These are phyloP conservation scores for Coelopa pilipes DNA, from an alignment of 2,888 invertebrate genomes.

Conservation along the genomic window DNA sequence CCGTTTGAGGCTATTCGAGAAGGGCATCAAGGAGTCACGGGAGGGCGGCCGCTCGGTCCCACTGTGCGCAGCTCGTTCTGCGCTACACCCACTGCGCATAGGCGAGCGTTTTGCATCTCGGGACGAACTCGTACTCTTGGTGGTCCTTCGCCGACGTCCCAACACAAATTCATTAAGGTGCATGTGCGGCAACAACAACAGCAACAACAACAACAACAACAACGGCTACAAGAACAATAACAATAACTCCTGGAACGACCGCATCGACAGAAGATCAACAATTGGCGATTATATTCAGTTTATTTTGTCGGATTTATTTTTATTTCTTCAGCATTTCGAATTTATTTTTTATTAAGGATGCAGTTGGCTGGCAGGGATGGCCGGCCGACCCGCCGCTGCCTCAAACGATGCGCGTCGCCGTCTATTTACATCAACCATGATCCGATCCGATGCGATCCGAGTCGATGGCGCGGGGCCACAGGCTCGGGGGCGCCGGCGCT, in stretches of 20 bases:
- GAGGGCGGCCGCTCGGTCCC: not conserved
- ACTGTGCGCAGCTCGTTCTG: slow-evolving; percentile 14
- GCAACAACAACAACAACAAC: slow-evolving; percentile 5
- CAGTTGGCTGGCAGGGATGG: too few relatives aligned
- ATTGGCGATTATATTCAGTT: slow-evolving; percentile 25
- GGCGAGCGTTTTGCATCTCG: slow-evolving; percentile 21
- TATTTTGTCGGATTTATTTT: slow-evolving; percentile 4
- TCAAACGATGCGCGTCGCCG: slow-evolving; percentile 10
- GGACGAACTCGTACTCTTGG: slow-evolving; percentile 28
- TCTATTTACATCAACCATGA: slow-evolving; percentile 17
- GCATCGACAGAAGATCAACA: slow-evolving; percentile 28
- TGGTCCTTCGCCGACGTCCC: slow-evolving; percentile 28
- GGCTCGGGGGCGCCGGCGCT: not conserved
- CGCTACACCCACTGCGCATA: slow-evolving; percentile 19
- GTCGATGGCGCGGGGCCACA: not conserved
- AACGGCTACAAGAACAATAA: slow-evolving; percentile 9
- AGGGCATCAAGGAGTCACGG: not conserved
- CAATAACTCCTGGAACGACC: slow-evolving; percentile 13
- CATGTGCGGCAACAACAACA: slow-evolving; percentile 11
- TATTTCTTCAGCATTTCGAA: too few relatives aligned
- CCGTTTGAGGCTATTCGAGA: not conserved
- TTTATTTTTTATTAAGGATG: too few relatives aligned
- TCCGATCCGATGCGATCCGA: too few relatives aligned
- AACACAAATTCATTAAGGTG: slow-evolving; percentile 27
- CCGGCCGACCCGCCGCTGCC: not conserved